Base-by-base conservation (phyloP, 2,888 invertebrate species). In the Aphodius granarius region DNA sequence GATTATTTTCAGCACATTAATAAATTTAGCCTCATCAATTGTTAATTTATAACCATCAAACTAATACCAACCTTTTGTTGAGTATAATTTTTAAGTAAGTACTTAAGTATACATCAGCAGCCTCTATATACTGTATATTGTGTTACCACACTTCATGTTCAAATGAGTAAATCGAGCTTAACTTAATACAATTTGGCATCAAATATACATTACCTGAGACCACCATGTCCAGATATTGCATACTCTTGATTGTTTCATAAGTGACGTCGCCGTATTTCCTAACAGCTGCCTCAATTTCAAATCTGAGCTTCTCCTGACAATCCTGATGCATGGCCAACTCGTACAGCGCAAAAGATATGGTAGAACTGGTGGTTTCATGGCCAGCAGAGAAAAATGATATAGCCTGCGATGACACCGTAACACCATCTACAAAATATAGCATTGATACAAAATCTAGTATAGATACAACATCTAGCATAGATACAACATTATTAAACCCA, bases 341-440 rank as follows among this genome's bases (percentile, higher is more conserved):
- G 79, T 88, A 89, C 0, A 87, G 81, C 0, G 87, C 81, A 74
- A 88, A 89, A 5, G 86, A 84, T 63, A 90, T 81, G 0, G 88
- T 85, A 0, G 88, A 86, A 19, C 89, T 88, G 0, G 89, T 89
- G 0, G 90, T 90, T 80, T 90, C 90, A 78, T 87, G 89, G 0
- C 90, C 90, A 20, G 89, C 90, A 0, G 88, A 77, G 78, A 89
- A 89, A 79, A 90, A 89, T 0, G 89, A 86, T 0, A 89, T 81
- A 0, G 88, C 85, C 76, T 89, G 88, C 0, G 89, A 84, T 0
- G 85, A 80, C 77, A 89, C 16, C 4, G 73, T 73, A 6, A 72
- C 63, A 9, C 74, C 76, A 82, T 74, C 81, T 81, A 66, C 22
- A 71, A 68, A 19, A 19, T 64, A 23, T n/a, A 63, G 62, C 9